Base-by-base conservation (phyloP, 2,797 vertebrate species). In the Trachops cirrhosus region DNA sequence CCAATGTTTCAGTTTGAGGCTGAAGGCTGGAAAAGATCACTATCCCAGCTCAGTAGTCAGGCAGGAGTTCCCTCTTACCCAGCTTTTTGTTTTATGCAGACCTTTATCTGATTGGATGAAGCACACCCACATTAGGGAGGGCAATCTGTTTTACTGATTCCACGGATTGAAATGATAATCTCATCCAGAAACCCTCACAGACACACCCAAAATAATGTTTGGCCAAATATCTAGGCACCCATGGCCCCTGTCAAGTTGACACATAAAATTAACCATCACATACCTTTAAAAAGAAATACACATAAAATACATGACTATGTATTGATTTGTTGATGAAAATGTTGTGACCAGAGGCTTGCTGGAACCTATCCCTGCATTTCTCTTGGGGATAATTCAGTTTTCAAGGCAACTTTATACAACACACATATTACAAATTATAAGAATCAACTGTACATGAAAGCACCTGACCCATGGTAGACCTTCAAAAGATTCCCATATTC, bases 341-440 rank as follows among this genome's bases (percentile, higher is more conserved):
- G 37, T 7, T 34, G 29, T 68, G 59, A 46, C 6, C 14, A 9
- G 62, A 22, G 24, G 62, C 62, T 64, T n/a, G 32, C 14, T 32
- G 32, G 62, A 64, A n/a, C 29, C 32, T 64, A 64, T n/a, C 48
- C 41, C 54, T 9, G 26, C 4, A 9, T 48, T 3, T 16, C n/a
- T 41, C 26, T 18, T 5, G 1, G 24, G 10, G 24, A 18, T 19
- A 29, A 57, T 37, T 46, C 11, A 0, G 26, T 24, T 54, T 39
- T 86, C 67, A 29, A 59, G 62, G 41, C 32, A 18, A 19, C 19
- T 39, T 79, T 39, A 18, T 16, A 4, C 7, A 39, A 34, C 15
- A 6, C 5, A 6, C 9, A 37, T 73, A 14, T 34, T 29, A 16
- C 9, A 9, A 2, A 6, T 16, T 22, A 39, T 0, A 9, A 41